phyloP scores from a whole-genome alignment of 2,888 invertebrate species.

The Dendrolimus houi region DNA sequence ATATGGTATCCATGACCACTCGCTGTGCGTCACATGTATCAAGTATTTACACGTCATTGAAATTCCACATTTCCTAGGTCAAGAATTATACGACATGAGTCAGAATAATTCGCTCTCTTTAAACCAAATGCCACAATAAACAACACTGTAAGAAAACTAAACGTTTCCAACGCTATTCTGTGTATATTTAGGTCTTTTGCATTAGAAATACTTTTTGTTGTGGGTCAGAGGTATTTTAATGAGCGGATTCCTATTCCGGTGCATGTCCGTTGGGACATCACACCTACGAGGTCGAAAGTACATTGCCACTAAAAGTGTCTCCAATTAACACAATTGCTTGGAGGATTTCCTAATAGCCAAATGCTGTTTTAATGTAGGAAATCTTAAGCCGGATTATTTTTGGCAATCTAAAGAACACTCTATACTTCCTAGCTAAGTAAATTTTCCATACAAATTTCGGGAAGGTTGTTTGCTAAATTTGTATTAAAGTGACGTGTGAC shows the following conservation, averaged over 20 bases:
- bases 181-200: constrained; percentile 14
- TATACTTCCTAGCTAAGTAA: neutral
- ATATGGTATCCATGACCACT: neutral
- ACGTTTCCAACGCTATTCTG: neutral
- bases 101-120: neutral
- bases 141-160: neutral
- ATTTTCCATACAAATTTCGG: no score
- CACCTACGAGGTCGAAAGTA: constrained; percentile 27
- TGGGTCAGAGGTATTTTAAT: constrained; percentile 38
- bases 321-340: constrained; percentile 17
- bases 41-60: neutral
- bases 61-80: neutral
- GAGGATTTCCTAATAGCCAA: constrained; percentile 11
- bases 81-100: neutral
- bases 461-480: no score
- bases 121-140: neutral
- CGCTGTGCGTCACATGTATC: neutral
- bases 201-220: constrained; percentile 32
- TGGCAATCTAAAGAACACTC: no score
- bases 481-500: no score
- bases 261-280: constrained; percentile 30
- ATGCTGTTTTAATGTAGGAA: no score
- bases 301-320: constrained; percentile 6
- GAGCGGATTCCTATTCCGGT: constrained; percentile 28
- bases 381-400: no score